Evolutionary conservation across 2,888 invertebrate species (phyloP).

Genomic region (Dryocosmus kuriphilus): DNA sequence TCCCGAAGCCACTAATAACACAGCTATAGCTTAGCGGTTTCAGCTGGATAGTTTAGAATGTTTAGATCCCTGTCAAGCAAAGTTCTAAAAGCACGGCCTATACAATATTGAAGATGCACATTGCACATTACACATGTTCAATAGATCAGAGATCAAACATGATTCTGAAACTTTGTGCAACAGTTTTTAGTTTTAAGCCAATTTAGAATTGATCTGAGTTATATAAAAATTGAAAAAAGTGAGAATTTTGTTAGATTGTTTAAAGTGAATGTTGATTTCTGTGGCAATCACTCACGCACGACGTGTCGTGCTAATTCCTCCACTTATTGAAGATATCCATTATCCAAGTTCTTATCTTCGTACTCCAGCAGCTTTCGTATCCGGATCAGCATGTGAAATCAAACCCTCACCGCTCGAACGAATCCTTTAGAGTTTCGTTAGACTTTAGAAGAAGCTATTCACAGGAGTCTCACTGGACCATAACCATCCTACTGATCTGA

Average conservation of each 20-base stretch:
- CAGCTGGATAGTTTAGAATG: background rate
- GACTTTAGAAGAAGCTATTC: slow-evolving; percentile 45
- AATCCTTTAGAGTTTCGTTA: slow-evolving; percentile 35
- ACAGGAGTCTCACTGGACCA: slow-evolving; percentile 66
- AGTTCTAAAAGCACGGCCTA: slow-evolving; percentile 19
- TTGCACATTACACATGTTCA: background rate
- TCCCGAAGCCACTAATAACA: slow-evolving; percentile 13
- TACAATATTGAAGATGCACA: background rate
- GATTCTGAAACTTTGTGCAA: background rate
- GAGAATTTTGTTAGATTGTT: background rate
- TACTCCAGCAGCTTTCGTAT: slow-evolving; percentile 43
- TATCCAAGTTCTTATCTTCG: slow-evolving; percentile 49
- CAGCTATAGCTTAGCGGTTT: slow-evolving; percentile 6
- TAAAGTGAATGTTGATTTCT: background rate
- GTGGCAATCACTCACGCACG: slow-evolving; percentile 20
- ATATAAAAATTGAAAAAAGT: background rate
- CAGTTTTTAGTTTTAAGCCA: no score
- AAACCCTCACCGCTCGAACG: slow-evolving; percentile 45
- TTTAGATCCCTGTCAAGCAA: slow-evolving; percentile 3
- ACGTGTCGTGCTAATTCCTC: slow-evolving; percentile 45
- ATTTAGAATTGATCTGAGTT: no score
- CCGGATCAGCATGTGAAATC: slow-evolving; percentile 52
- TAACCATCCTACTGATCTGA: slow-evolving; percentile 73
- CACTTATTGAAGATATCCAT: slow-evolving; percentile 45
- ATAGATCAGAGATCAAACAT: no score